Evolutionary conservation across 2,113 vertebrate species (phyloP), one percentile per base, ranked within the genome.

Genomic region (Narcine bancroftii): DNA sequence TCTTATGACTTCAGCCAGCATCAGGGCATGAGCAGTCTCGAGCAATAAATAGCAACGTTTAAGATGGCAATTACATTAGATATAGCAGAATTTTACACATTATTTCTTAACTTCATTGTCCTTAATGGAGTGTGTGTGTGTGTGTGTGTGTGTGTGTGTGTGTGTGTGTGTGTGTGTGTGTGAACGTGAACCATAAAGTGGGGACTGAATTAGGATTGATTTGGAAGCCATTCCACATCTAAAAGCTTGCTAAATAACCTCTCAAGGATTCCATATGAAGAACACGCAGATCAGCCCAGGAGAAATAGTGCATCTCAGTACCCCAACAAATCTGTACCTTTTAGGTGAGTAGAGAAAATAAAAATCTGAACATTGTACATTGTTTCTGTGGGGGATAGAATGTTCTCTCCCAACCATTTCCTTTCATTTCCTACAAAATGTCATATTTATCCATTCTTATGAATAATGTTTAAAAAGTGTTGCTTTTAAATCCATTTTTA

Each of bases 321-420:
- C 77, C 11, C 45, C 26, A 81, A 47, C 77, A 6, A 6, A 36
- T 87, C 29, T 15, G 13, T 13, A 2, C 11, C 53, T 85, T n/a
- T 85, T 4, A 60, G 33, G 81, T 36, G 17, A 85, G 72, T 17
- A 75, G n/a, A 75, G 72, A 60, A 36, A 19, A 60, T 6, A 6
- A 39, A 75, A 75, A 36, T 36, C 81, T 36, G 60, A 87, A 87
- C 33, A 60, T 2, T 45, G 63, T 19, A 91, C 89, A 91, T 69
- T 69, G 65, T 91, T 29, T 39, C 89, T 69, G 39, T 24, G 26
- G 65, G 45, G 11, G 63, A 91, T 39, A 45, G 3, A 71, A 66
- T 71, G 89, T 69, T 91, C 89, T 89, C 56, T 91, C 36, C 42
- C 63, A 69, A 66, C 63, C 4, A 17, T 47, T 91, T 91, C 60